Percentiles rank a stretch among this genome's conserved stretches.
Evolutionary conservation across 2,888 invertebrate genomes (phyloP).

Genomic region (Yponomeuta malinellus): DNA sequence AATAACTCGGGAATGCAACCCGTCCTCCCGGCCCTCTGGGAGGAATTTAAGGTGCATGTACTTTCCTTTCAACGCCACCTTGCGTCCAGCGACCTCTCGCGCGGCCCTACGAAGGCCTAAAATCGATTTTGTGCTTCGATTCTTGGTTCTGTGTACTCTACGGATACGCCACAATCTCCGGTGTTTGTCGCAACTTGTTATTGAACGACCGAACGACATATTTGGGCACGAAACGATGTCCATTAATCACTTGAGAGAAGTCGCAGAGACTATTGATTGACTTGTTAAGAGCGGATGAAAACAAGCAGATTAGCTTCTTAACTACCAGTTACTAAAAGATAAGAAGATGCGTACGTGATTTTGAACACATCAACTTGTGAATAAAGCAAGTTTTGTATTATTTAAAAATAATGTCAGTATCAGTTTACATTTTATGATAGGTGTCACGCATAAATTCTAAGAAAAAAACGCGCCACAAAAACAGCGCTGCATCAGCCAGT

Average conservation of each 20-base stretch:
- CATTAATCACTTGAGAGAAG: not conserved
- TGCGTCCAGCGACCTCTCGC: slow-evolving; percentile 48
- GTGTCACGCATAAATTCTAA: no score
- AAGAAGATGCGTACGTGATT: slow-evolving; percentile 57
- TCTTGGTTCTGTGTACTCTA: not conserved
- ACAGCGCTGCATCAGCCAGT: no score
- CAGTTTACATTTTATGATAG: no score
- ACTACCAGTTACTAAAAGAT: slow-evolving; percentile 3
- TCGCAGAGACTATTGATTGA: not conserved
- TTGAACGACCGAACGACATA: slow-evolving; percentile 10
- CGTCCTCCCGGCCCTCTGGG: slow-evolving; percentile 66
- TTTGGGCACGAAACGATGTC: slow-evolving; percentile 5
- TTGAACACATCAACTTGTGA: slow-evolving; percentile 31
- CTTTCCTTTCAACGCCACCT: slow-evolving; percentile 63
- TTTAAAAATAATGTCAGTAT: no score
- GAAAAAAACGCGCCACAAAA: no score
- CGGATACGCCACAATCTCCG: not conserved
- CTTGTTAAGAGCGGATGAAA: not conserved
- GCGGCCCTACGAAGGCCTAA: slow-evolving; percentile 23
- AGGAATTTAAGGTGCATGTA: slow-evolving; percentile 47
- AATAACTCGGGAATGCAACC: slow-evolving; percentile 63
- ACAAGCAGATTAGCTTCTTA: not conserved
- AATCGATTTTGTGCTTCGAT: slow-evolving; percentile 16
- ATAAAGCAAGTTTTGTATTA: not conserved
- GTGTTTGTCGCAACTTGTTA: not conserved